Percentiles rank a stretch among this genome's conserved stretches.
Conservation (phyloP, 92 coral and sea anemone genomes). For the Heteractis magnifica region DNA sequence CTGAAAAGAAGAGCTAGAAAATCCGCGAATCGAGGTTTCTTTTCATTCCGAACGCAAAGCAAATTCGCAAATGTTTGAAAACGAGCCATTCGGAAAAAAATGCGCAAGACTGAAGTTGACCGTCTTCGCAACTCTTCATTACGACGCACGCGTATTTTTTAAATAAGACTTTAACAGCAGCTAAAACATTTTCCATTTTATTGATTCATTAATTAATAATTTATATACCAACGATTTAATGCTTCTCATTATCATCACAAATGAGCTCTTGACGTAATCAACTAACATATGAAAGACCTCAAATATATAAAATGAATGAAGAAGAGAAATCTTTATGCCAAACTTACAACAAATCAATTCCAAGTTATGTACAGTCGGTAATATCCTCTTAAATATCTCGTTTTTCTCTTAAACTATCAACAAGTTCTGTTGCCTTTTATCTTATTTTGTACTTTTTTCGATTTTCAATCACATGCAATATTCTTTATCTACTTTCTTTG, state of each 20-base stretch:
- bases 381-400: slow-evolving; percentile 21
- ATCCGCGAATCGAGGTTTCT: too few species aligned
- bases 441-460: background rate
- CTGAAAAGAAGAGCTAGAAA: too few species aligned
- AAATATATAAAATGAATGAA: slow-evolving; percentile 30
- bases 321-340: slow-evolving; percentile 14
- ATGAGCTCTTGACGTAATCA: background rate
- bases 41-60: too few species aligned
- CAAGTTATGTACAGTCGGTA: slow-evolving; percentile 22
- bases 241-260: slow-evolving; percentile 1
- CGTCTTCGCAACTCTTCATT: background rate
- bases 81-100: too few species aligned
- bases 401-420: slow-evolving; percentile 3
- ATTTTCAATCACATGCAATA: background rate
- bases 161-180: background rate
- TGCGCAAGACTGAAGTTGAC: too few species aligned
- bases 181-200: background rate
- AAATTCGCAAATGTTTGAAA: too few species aligned
- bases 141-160: background rate
- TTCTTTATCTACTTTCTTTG: background rate
- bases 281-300: slow-evolving; percentile 14
- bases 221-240: background rate
- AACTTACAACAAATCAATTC: background rate
- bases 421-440: background rate
- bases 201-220: background rate